A percentile compares a stretch with the other conserved stretches of the same genome.
These are phyloP conservation scores for Cydia splendana DNA, from an alignment of 1,140 invertebrate genomes.

Conservation along the genomic window DNA sequence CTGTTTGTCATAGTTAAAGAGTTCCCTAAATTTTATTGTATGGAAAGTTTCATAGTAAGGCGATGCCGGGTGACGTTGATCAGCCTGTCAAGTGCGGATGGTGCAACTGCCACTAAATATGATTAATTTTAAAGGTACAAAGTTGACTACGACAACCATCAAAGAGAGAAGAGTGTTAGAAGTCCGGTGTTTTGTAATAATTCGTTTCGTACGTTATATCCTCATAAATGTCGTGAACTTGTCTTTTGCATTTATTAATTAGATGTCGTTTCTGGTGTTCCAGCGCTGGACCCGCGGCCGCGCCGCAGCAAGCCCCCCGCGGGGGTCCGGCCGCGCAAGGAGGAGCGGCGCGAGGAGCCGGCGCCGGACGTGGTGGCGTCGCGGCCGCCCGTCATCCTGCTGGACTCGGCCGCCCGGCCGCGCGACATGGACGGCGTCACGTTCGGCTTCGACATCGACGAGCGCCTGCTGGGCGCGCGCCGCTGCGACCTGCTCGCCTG, in stretches of 20 bases:
- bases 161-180: no score
- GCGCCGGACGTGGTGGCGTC: constrained; percentile 68
- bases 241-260: not conserved
- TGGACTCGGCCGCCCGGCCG: constrained; percentile 79
- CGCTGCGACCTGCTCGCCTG: constrained; percentile 23
- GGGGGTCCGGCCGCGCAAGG: constrained; percentile 34
- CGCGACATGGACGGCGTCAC: constrained; percentile 81
- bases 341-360: constrained; percentile 37
- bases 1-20: no score
- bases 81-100: no score
- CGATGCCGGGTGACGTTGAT: no score
- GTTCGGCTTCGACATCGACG: constrained; percentile 86
- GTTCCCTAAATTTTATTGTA: no score
- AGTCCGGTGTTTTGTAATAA: no score
- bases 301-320: constrained; percentile 5
- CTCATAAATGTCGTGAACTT: no score
- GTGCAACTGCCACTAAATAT: no score
- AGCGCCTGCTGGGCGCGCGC: constrained; percentile 78
- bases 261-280: not conserved
- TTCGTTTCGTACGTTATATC: no score
- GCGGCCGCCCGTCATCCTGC: constrained; percentile 83
- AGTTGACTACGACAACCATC: no score
- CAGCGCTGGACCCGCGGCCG: constrained; percentile 49
- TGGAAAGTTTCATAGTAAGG: no score
- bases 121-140: no score